Conservation (phyloP, 2,888 invertebrate species). For the Horisme vitalbata region DNA sequence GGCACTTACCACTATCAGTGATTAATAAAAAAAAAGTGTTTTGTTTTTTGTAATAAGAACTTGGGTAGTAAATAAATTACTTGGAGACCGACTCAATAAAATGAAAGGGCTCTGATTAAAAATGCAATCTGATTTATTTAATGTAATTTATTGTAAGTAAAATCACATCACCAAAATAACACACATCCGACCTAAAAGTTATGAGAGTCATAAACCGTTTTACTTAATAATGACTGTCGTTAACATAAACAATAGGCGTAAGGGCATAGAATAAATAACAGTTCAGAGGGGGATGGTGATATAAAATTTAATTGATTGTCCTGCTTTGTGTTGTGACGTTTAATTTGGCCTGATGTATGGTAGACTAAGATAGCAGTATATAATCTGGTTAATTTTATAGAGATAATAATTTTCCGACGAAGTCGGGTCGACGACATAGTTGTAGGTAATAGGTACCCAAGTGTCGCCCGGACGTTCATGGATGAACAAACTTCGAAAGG, state of each 20-base stretch:
- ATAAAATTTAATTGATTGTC: slow-evolving; percentile 54
- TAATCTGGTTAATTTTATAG: slow-evolving; percentile 15
- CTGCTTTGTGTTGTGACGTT: slow-evolving; percentile 45
- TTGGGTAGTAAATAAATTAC: too few relatives aligned
- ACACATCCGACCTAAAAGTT: slow-evolving; percentile 27
- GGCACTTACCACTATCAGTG: too few relatives aligned
- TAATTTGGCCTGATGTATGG: slow-evolving; percentile 37
- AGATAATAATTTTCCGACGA: too few relatives aligned
- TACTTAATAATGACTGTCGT: slow-evolving; percentile 48
- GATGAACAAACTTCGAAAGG: too few relatives aligned
- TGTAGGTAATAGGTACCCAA: too few relatives aligned
- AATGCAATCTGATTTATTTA: too few relatives aligned
- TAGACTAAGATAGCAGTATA: slow-evolving; percentile 1
- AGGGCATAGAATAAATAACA: slow-evolving; percentile 9
- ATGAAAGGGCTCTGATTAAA: too few relatives aligned
- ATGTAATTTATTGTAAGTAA: slow-evolving; percentile 2
- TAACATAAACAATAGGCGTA: slow-evolving; percentile 45
- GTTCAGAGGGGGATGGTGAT: slow-evolving; percentile 25
- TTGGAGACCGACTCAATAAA: too few relatives aligned
- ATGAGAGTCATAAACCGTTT: slow-evolving; percentile 52
- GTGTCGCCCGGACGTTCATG: too few relatives aligned
- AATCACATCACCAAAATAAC: slow-evolving; percentile 19
- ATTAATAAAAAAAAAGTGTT: too few relatives aligned
- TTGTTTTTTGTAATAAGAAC: too few relatives aligned
- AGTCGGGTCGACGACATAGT: too few relatives aligned